These are phyloP conservation scores for Sebastes minor DNA, from an alignment of 2,797 vertebrate genomes.

Conservation along the genomic window DNA sequence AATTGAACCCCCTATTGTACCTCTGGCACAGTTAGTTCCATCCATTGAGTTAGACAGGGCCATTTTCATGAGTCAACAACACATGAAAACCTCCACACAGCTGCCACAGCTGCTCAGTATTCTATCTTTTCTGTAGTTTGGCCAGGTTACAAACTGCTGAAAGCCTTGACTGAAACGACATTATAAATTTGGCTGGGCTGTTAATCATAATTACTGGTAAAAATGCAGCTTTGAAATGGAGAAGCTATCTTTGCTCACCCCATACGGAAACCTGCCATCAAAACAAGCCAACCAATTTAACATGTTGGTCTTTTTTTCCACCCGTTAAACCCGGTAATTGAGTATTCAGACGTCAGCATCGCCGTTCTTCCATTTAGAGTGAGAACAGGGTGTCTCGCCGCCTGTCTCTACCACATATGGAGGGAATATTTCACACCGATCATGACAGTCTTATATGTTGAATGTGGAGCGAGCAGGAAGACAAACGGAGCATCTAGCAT, in stretches of 20 bases:
- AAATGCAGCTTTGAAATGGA: conserved; percentile 11
- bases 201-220: conserved; percentile 26
- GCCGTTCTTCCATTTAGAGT: conserved; percentile 31
- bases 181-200: not conserved
- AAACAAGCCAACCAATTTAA: conserved; percentile 23
- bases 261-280: conserved; percentile 24
- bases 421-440: conserved; percentile 23
- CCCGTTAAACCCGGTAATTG: conserved; percentile 47
- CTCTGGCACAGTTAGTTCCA: conserved; percentile 12
- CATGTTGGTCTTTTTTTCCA: conserved; percentile 23
- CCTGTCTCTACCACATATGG: conserved; percentile 4
- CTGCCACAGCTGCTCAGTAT: conserved; percentile 23
- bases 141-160: conserved; percentile 13
- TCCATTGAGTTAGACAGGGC: not conserved
- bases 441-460: not conserved
- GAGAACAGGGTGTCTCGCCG: conserved; percentile 12
- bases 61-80: conserved; percentile 36
- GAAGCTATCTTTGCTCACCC: not conserved
- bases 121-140: conserved; percentile 4
- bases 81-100: conserved; percentile 21
- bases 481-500: not conserved
- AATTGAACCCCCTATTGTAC: not conserved
- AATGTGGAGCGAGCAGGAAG: not conserved
- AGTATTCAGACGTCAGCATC: conserved; percentile 22
- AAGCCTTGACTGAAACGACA: conserved; percentile 13